Percentiles rank a stretch among this genome's conserved stretches.
Conservation (phyloP, 2,797 vertebrate species). For the Tokudaia muenninki region DNA sequence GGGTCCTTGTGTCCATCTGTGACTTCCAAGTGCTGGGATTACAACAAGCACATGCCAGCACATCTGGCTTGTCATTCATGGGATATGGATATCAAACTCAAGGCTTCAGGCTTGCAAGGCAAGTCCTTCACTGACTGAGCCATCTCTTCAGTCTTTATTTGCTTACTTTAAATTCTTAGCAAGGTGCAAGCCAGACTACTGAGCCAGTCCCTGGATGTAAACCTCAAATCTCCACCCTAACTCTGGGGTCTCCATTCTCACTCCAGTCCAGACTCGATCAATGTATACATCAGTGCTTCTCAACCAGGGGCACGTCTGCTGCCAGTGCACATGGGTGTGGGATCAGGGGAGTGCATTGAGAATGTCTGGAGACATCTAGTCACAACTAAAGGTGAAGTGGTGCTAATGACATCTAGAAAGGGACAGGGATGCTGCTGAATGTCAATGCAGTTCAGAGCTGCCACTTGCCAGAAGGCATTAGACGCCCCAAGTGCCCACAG, state of each 20-base stretch:
- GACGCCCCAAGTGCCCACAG: not conserved
- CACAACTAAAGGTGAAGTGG: not conserved
- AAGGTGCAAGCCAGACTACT: not conserved
- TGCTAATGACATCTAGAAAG: not conserved
- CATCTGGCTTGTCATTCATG: not conserved
- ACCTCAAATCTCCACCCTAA: not conserved
- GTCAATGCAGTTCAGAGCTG: not conserved
- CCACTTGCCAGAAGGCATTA: not conserved
- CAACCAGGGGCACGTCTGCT: not conserved
- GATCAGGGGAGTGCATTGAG: not conserved
- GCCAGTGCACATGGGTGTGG: accelerated
- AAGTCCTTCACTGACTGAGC: not conserved
- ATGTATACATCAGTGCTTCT: not conserved
- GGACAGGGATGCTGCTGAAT: not conserved
- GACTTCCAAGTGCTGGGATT: not conserved
- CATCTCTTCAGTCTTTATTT: not conserved
- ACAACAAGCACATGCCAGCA: not conserved
- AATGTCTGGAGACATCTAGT: not conserved
- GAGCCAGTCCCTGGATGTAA: not conserved
- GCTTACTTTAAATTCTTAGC: not conserved
- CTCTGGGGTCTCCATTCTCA: not conserved
- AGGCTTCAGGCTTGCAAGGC: not conserved
- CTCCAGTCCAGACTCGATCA: not conserved
- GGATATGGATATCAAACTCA: not conserved
- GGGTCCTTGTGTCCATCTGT: not conserved